phyloP scores from a whole-genome alignment of 2,113 vertebrate species.

The Chaenocephalus aceratus region DNA sequence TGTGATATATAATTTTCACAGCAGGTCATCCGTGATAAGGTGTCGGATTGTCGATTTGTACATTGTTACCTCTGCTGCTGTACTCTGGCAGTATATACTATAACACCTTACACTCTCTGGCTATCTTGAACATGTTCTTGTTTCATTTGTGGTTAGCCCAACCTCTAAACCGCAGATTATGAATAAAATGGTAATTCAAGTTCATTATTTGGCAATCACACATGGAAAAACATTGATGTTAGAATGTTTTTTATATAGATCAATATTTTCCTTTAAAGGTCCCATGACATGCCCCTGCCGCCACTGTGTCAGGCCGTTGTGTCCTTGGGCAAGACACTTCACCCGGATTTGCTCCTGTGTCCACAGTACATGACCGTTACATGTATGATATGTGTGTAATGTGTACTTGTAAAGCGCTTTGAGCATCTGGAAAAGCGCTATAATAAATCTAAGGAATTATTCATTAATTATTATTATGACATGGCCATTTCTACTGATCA shows the following conservation, averaged over 20 bases:
- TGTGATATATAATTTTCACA: slow-evolving; percentile 16
- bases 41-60: background rate
- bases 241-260: background rate
- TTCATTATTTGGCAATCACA: background rate
- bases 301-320: no score
- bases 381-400: no score
- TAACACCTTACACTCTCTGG: background rate
- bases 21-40: background rate
- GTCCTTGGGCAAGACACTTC: no score
- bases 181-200: background rate
- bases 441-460: no score
- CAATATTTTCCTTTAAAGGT: background rate
- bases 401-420: no score
- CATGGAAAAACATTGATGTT: background rate
- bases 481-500: no score
- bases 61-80: background rate
- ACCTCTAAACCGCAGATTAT: background rate
- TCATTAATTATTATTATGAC: no score
- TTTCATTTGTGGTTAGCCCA: background rate
- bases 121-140: background rate
- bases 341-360: no score
- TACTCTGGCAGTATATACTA: background rate
- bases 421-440: no score
- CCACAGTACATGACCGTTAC: no score
- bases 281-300: no score